Evolutionary conservation across 2,888 invertebrate genomes (phyloP).

Genomic region (Caradrina clavipalpis): DNA sequence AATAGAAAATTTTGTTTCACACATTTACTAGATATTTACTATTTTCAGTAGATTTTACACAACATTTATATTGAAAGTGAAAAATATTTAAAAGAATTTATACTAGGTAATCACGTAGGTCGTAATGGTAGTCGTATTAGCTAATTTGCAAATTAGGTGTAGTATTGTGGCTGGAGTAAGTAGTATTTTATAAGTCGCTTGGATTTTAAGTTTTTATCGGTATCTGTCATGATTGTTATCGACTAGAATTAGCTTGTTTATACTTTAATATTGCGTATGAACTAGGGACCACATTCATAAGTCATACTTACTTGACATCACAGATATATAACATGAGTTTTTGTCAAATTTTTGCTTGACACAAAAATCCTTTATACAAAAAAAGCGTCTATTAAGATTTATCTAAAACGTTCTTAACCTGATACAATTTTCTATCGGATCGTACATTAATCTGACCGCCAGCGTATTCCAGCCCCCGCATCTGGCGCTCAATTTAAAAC

Average conservation of each 20-base stretch:
- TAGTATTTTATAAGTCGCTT: neutral
- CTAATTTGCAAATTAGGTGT: too few relatives aligned
- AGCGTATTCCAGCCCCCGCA: constrained; percentile 61
- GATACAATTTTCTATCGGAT: neutral
- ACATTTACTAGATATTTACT: neutral
- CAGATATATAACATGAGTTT: too few relatives aligned
- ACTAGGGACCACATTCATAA: too few relatives aligned
- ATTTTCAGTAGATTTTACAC: neutral
- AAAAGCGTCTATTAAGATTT: too few relatives aligned
- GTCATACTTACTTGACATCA: too few relatives aligned
- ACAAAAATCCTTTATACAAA: too few relatives aligned
- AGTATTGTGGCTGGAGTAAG: neutral
- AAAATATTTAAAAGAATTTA: neutral
- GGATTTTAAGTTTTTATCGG: neutral
- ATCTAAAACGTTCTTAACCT: neutral
- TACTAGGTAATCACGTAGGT: too few relatives aligned
- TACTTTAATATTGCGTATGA: too few relatives aligned
- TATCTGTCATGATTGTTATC: neutral
- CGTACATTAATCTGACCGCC: constrained; percentile 36
- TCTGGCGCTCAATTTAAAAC: constrained; percentile 68
- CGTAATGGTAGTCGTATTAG: too few relatives aligned
- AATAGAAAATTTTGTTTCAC: neutral
- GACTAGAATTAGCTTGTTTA: neutral
- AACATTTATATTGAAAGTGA: neutral
- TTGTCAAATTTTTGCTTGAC: too few relatives aligned